A percentile compares a stretch with the other conserved stretches of the same genome.
Evolutionary conservation across 2,888 invertebrate genomes (phyloP).

Genomic region (Helobdella robusta): DNA sequence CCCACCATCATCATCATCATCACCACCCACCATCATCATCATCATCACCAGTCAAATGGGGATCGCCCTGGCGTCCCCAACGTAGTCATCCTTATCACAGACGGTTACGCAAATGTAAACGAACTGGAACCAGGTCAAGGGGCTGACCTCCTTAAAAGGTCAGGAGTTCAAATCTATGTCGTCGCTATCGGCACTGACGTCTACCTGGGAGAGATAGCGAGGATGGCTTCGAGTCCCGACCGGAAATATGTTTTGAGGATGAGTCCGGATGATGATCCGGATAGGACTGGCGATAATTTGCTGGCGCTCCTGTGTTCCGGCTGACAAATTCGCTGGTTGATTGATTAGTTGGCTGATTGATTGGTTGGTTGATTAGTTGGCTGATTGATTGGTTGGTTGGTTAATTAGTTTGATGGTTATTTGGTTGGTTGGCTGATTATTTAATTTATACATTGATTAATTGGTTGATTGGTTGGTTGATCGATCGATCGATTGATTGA

Average conservation of each 20-base stretch:
- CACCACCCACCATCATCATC: slow-evolving; percentile 26
- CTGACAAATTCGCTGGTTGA: too few species aligned
- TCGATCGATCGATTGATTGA: too few species aligned
- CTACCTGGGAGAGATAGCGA: slow-evolving; percentile 11
- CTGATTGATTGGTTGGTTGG: too few species aligned
- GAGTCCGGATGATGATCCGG: not conserved
- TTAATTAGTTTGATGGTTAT: too few species aligned
- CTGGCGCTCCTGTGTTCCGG: not conserved
- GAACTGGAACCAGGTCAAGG: not conserved
- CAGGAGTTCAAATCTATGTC: slow-evolving; percentile 19
- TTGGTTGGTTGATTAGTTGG: too few species aligned
- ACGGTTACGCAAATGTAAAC: slow-evolving; percentile 27
- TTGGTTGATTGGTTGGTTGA: too few species aligned
- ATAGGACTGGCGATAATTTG: not conserved
- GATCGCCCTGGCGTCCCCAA: slow-evolving; percentile 26
- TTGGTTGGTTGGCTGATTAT: too few species aligned
- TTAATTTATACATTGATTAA: too few species aligned
- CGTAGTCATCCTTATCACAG: slow-evolving; percentile 24
- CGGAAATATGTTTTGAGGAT: not conserved
- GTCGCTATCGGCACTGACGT: slow-evolving; percentile 16
- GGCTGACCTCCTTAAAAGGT: slow-evolving; percentile 18
- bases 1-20: slow-evolving; percentile 26
- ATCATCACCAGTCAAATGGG: slow-evolving; percentile 19
- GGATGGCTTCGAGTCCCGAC: slow-evolving; percentile 21
- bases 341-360: too few species aligned